A percentile compares a stretch with the other conserved stretches of the same genome.
These are phyloP conservation scores for Poecilia picta DNA, from an alignment of 2,797 vertebrate genomes.

Conservation along the genomic window DNA sequence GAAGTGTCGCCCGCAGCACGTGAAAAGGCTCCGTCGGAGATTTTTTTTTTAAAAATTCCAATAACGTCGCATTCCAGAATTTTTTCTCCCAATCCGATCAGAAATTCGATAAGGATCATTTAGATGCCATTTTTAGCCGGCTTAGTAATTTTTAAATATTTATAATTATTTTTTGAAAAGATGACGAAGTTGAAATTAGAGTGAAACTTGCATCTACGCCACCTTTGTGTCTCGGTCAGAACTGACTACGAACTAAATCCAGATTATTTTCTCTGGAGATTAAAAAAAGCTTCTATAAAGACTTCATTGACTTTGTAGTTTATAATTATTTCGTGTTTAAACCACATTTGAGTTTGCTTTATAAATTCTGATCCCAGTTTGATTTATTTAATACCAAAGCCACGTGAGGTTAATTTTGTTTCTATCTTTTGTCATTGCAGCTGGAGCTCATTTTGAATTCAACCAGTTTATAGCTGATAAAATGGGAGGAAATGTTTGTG, in stretches of 20 bases:
- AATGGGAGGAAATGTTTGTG: constrained; percentile 9
- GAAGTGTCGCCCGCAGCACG: constrained; percentile 73
- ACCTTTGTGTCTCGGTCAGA: constrained; percentile 90
- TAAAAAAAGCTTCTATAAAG: neutral
- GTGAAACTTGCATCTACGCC: constrained; percentile 86
- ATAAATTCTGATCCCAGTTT: accelerated
- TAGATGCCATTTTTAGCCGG: constrained; percentile 65
- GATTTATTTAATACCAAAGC: neutral
- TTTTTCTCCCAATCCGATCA: constrained; percentile 56
- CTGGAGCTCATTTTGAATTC: constrained; percentile 7
- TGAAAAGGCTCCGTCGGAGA: constrained; percentile 35
- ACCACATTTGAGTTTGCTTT: neutral
- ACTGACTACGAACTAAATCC: constrained; percentile 70
- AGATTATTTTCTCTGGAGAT: constrained; percentile 20
- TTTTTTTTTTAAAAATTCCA: constrained; percentile 50
- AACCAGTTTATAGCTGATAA: constrained; percentile 14
- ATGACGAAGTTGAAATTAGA: constrained; percentile 96
- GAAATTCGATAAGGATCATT: constrained; percentile 76
- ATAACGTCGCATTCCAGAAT: constrained; percentile 20
- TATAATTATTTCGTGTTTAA: neutral
- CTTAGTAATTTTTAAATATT: constrained; percentile 88
- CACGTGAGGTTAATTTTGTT: neutral
- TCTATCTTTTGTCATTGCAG: neutral
- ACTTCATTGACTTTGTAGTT: neutral
- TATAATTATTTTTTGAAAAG: constrained; percentile 99